These are phyloP conservation scores for Aphidius ervi DNA, from an alignment of 1,140 invertebrate species.

Conservation along the genomic window DNA sequence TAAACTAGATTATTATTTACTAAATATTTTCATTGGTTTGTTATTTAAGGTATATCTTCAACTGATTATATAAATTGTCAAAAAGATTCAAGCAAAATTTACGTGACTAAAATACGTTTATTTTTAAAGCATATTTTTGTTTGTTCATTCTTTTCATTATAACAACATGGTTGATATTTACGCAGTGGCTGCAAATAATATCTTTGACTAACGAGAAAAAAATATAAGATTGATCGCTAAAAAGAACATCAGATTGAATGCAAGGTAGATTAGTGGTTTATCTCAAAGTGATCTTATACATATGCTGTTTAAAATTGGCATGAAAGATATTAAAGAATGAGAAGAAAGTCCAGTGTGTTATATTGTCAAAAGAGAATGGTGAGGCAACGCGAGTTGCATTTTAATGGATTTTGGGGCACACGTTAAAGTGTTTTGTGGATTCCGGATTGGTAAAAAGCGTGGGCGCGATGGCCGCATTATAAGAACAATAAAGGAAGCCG, in stretches of 20 bases:
- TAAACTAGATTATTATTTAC: too few species aligned
- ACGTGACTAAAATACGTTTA: background rate
- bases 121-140: background rate
- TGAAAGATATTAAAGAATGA: constrained; percentile 15
- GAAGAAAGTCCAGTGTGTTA: background rate
- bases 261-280: constrained; percentile 41
- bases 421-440: constrained; percentile 44
- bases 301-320: background rate
- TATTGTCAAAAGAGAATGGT: too few species aligned
- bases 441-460: constrained; percentile 42
- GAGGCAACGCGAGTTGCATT: constrained; percentile 40
- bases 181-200: background rate
- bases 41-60: background rate
- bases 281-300: constrained; percentile 31
- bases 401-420: constrained; percentile 35
- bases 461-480: constrained; percentile 29
- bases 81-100: background rate
- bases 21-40: too few species aligned
- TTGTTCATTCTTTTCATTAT: background rate
- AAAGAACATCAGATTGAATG: background rate
- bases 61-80: background rate
- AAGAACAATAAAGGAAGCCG: constrained; percentile 36
- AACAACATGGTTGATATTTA: background rate
- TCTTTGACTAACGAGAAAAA: constrained; percentile 27
- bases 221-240: constrained; percentile 33